Evolutionary conservation across 2,888 invertebrate species (phyloP).

Genomic region (Coelinius sp.): DNA sequence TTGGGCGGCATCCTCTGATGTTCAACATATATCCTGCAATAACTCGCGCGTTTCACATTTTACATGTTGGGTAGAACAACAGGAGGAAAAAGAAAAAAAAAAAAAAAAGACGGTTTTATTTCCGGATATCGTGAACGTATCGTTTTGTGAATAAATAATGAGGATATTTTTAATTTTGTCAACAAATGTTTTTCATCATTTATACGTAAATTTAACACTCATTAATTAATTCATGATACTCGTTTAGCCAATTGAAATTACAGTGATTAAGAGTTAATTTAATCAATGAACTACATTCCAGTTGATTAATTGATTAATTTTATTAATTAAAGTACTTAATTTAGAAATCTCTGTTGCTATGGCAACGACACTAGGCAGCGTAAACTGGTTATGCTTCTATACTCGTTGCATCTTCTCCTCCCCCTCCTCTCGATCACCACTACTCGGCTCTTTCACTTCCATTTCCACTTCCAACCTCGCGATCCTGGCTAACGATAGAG

Average conservation of each 20-base stretch:
- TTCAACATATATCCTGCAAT: conserved; percentile 21
- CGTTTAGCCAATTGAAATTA: neutral
- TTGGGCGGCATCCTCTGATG: conserved; percentile 36
- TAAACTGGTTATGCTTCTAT: conserved; percentile 62
- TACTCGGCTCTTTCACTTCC: conserved; percentile 25
- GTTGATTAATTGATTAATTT: conserved; percentile 8
- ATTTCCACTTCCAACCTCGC: conserved; percentile 37
- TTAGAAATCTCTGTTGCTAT: conserved; percentile 25
- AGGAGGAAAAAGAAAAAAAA: too few species aligned
- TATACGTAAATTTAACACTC: too few species aligned
- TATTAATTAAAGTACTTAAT: conserved; percentile 6
- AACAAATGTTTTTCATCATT: too few species aligned
- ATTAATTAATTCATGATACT: too few species aligned
- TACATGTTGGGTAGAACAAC: conserved; percentile 49
- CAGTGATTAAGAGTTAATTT: neutral
- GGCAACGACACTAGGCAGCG: conserved; percentile 50
- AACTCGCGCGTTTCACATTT: conserved; percentile 52
- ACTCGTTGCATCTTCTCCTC: conserved; percentile 49
- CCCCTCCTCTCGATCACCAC: too few species aligned
- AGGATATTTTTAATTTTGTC: neutral
- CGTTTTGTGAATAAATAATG: conserved; percentile 8
- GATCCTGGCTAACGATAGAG: conserved; percentile 60
- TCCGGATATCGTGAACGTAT: conserved; percentile 41
- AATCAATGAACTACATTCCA: neutral
- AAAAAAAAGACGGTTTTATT: conserved; percentile 44